Evolutionary conservation across 2,113 vertebrate species (phyloP).

Genomic region (Sander vitreus): DNA sequence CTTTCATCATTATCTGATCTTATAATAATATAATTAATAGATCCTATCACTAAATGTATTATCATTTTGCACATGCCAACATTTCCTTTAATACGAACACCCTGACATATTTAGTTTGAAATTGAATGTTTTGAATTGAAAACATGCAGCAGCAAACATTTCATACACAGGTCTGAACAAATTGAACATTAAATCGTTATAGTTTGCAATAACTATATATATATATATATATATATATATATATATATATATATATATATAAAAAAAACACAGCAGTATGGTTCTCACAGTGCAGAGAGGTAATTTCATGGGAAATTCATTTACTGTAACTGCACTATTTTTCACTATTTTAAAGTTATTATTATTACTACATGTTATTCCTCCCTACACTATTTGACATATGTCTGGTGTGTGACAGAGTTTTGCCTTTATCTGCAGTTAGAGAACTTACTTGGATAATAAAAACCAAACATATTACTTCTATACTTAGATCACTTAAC

Average conservation of each 20-base stretch:
- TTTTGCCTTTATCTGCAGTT: too few relatives aligned
- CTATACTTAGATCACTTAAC: too few relatives aligned
- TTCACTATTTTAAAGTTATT: not conserved
- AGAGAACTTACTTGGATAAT: too few relatives aligned
- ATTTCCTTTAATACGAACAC: not conserved
- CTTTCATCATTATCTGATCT: too few relatives aligned
- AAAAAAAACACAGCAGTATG: too few relatives aligned
- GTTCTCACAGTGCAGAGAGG: conserved; percentile 1
- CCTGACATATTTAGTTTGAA: not conserved
- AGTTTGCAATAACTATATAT: not conserved
- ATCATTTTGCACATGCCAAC: not conserved
- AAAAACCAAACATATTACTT: too few relatives aligned
- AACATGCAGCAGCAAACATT: not conserved
- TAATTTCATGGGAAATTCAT: conserved; percentile 19
- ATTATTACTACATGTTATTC: too few relatives aligned
- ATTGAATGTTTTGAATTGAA: not conserved
- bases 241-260: too few relatives aligned
- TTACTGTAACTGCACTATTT: conserved; percentile 6
- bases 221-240: too few relatives aligned
- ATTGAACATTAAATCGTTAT: not conserved
- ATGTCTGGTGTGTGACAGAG: not conserved
- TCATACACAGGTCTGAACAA: not conserved
- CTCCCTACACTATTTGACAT: too few relatives aligned
- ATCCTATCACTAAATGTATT: not conserved
- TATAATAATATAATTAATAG: not conserved